phyloP scores from a whole-genome alignment of 2,113 vertebrate genomes.

The Motacilla alba region DNA sequence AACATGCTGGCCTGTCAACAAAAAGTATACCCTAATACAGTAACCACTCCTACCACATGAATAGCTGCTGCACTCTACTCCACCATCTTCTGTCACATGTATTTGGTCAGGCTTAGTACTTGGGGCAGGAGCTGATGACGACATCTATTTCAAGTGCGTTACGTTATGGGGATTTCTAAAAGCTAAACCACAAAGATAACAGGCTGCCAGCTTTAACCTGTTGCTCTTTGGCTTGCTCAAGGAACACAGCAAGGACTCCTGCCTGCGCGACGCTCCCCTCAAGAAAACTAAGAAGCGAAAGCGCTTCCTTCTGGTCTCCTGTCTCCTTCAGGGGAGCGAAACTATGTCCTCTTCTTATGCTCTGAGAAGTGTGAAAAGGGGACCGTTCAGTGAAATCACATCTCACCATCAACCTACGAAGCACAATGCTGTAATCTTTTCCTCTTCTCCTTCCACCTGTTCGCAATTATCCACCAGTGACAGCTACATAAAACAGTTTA shows the following conservation, averaged over 20 bases:
- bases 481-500: conserved; percentile 39
- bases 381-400: conserved; percentile 5
- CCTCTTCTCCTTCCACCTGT: conserved; percentile 56
- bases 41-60: conserved; percentile 74
- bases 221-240: conserved; percentile 41
- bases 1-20: conserved; percentile 70
- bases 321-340: not conserved
- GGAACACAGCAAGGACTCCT: conserved; percentile 7
- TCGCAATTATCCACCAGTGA: conserved; percentile 52
- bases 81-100: conserved; percentile 77
- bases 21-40: conserved; percentile 67
- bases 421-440: conserved; percentile 39
- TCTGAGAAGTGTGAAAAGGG: conserved; percentile 23
- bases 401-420: conserved; percentile 20
- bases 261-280: fast-evolving
- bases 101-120: conserved; percentile 69
- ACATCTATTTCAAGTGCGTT: conserved; percentile 85
- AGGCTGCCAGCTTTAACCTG: conserved; percentile 62
- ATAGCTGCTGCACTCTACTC: conserved; percentile 73
- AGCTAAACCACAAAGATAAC: conserved; percentile 69
- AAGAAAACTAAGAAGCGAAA: not conserved
- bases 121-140: conserved; percentile 72
- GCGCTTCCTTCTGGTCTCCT: not conserved
- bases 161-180: conserved; percentile 76
- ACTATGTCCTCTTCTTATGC: not conserved